Evolutionary conservation across 2,113 vertebrate species (phyloP).

Genomic region (Pitta sordida): DNA sequence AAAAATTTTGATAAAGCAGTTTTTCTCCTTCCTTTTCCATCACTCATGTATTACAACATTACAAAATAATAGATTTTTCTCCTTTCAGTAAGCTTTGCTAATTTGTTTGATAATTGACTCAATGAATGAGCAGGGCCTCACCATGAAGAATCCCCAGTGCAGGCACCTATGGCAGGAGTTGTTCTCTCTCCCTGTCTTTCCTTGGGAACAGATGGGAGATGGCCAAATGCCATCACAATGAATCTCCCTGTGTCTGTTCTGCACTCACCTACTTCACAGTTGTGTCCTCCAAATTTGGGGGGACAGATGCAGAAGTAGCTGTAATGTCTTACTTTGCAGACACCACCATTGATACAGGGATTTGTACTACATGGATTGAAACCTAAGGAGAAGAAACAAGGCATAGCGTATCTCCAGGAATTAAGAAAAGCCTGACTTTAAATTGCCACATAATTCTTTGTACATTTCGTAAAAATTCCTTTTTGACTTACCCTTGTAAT

Average conservation of each 20-base stretch:
- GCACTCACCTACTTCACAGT: conserved; percentile 68
- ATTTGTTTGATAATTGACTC: background rate
- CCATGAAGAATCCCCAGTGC: background rate
- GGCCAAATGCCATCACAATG: background rate
- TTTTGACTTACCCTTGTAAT: conserved; percentile 74
- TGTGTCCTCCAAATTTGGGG: conserved; percentile 56
- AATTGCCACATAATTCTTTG: background rate
- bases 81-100: background rate
- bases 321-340: conserved; percentile 62
- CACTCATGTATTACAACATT: background rate
- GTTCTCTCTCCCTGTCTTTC: background rate
- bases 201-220: background rate
- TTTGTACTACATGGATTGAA: conserved; percentile 65
- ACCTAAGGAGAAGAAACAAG: conserved; percentile 35
- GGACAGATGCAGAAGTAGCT: conserved; percentile 69
- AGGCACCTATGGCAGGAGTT: background rate
- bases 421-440: background rate
- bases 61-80: background rate
- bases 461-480: background rate
- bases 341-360: conserved; percentile 69
- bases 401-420: background rate
- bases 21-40: background rate
- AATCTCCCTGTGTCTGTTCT: background rate
- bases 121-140: background rate
- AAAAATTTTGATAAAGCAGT: background rate